Percentiles rank a stretch among this genome's conserved stretches.
Conservation (phyloP, 2,888 invertebrate species). For the Aleiodes alternator region DNA sequence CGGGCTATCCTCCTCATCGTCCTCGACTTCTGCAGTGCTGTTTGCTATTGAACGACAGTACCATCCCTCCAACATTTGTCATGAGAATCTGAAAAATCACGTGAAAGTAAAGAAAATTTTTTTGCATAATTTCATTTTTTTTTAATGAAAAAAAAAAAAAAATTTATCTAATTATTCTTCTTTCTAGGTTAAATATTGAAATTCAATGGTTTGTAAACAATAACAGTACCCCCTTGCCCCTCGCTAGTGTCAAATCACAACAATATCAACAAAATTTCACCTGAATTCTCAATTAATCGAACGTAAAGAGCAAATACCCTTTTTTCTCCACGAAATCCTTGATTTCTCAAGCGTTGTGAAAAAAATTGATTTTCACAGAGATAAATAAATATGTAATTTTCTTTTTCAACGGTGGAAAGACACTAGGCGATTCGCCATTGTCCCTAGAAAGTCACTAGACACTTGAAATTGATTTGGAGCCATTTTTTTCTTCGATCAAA, state of each 20-base stretch:
- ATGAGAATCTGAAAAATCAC: constrained; percentile 60
- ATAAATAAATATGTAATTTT: constrained; percentile 16
- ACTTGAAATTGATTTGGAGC: too few relatives aligned
- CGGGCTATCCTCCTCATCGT: constrained; percentile 78
- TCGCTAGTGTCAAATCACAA: background rate
- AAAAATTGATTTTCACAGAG: background rate
- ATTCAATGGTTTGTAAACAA: constrained; percentile 27
- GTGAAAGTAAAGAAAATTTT: background rate
- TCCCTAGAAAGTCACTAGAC: constrained; percentile 1
- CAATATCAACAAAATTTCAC: background rate
- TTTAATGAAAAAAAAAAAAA: background rate
- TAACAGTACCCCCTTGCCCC: constrained; percentile 7
- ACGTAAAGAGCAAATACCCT: background rate
- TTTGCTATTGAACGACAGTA: constrained; percentile 89
- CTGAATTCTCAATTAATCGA: constrained; percentile 2
- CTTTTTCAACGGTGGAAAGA: background rate
- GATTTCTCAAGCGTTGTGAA: too few relatives aligned
- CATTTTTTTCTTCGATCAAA: too few relatives aligned
- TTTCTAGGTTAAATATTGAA: constrained; percentile 13
- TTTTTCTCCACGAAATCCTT: background rate
- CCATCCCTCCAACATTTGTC: constrained; percentile 88
- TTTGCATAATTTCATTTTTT: background rate
- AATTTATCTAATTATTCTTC: background rate
- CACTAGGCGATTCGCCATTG: background rate
- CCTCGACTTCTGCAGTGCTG: constrained; percentile 79